Base-by-base conservation (phyloP, 2,888 invertebrate species). In the Seira ritae region DNA sequence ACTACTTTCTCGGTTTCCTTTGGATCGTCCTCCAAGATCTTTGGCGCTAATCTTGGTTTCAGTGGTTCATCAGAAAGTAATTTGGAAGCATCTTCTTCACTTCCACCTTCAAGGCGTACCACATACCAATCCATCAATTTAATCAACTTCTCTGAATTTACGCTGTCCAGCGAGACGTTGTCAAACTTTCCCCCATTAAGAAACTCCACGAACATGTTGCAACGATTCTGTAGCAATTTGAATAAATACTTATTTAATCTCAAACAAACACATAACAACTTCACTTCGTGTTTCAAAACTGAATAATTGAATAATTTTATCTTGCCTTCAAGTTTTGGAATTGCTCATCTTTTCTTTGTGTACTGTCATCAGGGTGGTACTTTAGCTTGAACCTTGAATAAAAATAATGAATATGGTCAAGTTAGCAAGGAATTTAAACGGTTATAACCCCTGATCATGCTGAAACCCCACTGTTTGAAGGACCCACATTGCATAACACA, bases 341-440 rank as follows among this genome's bases (percentile, higher is more conserved):
- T 89, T 97, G 96, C 90, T 98, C 98, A 19, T 96, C 96, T 91
- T 96, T 96, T 79, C 97, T 92, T 91, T 96, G 97, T 42, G 95
- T 93, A 74, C 96, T 96, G 90, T 99, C 98, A 91, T 98, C 97
- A 1, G 99, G 99, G 91, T 99, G 99, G 90, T 99, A 99, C 92
- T 99, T 99, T 89, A 96, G 94, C 92, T 98, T 98, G 93, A 99
- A 99, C 99, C 99, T 99, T 92, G 81, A 90, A 90, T 89, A 89
- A 89, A 73, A 84, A 73, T 55, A 62, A 72, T 10, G 73, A 70
- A 90, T 87, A 87, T 8, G 3, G 8, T 2, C 31, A 31, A 31
- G 8, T 31, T 31, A 31, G 8, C 31, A 2, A 31, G 31, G 2
- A 31, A 31, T 31, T 31, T 31, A 8, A 4, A 8, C 31, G 8